Base-by-base conservation (phyloP, 2,113 vertebrate genomes). In the Gadus macrocephalus region DNA sequence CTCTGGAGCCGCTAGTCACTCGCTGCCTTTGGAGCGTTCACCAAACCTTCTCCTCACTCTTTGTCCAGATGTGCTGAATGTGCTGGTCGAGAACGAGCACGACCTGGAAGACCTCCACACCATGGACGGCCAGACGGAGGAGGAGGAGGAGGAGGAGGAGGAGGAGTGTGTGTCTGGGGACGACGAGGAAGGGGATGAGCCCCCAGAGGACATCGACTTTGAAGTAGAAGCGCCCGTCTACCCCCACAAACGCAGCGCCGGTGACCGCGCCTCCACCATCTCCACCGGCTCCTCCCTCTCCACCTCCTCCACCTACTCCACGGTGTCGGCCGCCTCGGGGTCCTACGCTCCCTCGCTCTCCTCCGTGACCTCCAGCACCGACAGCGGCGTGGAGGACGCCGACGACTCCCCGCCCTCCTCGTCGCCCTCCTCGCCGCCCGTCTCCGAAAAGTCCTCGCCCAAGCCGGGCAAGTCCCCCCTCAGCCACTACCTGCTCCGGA, bases 341-440 rank as follows among this genome's bases (percentile, higher is more conserved):
- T 93, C 90, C 35, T 88, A 93, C 14, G 75, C 94, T 12, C 92
- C 89, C 2, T 96, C 94, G 0, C 93, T 95, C 0, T 92, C 93
- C 71, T 97, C 94, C 0, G 90, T 92, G 66, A 85, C 94, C 16
- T 97, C 94, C 0, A 94, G 92, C 65, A 77, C 88, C 60, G 97
- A 99, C 84, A 98, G 96, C 0, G 97, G 96, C 77, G 98, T 94
- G 1, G 91, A 88, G 0, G 97, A 98, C 15, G 97, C 98, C 71
- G 89, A 84, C 0, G 96, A 98, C 0, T 96, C 80, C 0, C 85
- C 84, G 71, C 80, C 79, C 22, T 76, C 68, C 17, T 84, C 85
- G 4, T 79, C 84, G 71, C 80, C 79, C 22, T 76, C 68, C 17
- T 84, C 85, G 4, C 78, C 76, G 35, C 85, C 87, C 0, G n/a